A percentile compares a stretch with the other conserved stretches of the same genome.
Conservation (phyloP, 2,113 vertebrate species). For the Urocolius indicus region DNA sequence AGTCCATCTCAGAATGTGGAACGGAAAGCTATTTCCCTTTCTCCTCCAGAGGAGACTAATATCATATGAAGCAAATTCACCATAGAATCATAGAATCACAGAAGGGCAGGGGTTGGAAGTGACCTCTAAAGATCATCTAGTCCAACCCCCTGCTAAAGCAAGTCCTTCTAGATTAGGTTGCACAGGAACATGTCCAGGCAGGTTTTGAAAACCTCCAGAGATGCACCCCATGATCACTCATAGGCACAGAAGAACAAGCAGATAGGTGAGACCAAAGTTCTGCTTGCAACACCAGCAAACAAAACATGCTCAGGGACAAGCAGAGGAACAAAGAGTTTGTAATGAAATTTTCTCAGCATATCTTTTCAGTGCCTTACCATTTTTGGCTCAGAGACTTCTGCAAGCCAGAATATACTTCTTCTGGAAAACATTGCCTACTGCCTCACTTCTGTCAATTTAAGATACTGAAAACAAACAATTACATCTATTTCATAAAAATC, state of each 20-base stretch:
- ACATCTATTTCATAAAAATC: neutral
- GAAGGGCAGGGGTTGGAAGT: neutral
- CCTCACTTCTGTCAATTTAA: neutral
- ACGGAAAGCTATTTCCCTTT: neutral
- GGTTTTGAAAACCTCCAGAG: no score
- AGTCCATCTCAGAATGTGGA: neutral
- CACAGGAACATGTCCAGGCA: no score
- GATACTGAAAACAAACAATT: neutral
- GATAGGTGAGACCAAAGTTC: neutral
- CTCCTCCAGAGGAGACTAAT: neutral
- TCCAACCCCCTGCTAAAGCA: no score
- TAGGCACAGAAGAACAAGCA: neutral
- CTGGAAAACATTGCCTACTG: neutral
- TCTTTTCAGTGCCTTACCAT: neutral
- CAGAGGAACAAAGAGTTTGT: neutral
- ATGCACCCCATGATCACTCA: no score
- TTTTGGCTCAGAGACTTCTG: neutral
- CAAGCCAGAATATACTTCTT: accelerated
- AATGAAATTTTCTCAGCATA: neutral
- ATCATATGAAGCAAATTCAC: neutral
- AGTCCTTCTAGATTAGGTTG: no score
- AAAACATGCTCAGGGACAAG: neutral
- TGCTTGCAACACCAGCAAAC: neutral
- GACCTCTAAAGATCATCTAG: no score
- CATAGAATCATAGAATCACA: neutral